A percentile compares a stretch with the other conserved stretches of the same genome.
phyloP scores from a whole-genome alignment of 2,797 vertebrate genomes.

The Gymnoscopelus braueri region DNA sequence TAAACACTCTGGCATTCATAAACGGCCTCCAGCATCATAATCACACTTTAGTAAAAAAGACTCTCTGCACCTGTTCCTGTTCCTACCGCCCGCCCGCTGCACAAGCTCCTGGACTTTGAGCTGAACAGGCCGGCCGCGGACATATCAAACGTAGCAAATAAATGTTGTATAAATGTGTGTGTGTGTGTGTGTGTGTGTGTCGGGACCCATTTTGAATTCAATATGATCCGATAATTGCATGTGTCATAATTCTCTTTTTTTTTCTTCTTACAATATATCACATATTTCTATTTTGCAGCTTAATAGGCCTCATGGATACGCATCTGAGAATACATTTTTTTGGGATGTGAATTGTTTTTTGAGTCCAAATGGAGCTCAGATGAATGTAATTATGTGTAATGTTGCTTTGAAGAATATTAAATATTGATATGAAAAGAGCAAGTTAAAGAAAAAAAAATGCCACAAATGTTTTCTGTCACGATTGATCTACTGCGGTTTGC shows the following conservation, averaged over 20 bases:
- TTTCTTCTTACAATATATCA: no score
- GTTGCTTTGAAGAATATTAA: conserved; percentile 17
- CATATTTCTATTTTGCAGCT: no score
- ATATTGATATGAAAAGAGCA: background rate
- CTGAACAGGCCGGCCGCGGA: no score
- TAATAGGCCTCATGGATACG: conserved; percentile 2
- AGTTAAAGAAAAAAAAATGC: conserved; percentile 3
- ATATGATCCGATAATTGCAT: no score
- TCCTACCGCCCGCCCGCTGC: no score
- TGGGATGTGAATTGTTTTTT: background rate
- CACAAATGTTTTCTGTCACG: conserved; percentile 2
- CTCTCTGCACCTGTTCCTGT: background rate
- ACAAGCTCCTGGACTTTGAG: no score
- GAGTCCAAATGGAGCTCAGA: conserved; percentile 9
- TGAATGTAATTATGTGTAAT: conserved; percentile 7
- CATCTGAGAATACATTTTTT: conserved; percentile 15
- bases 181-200: no score
- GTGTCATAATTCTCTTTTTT: no score
- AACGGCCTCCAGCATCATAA: conserved; percentile 60
- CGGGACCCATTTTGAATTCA: no score
- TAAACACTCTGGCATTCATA: conserved; percentile 65
- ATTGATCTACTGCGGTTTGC: conserved; percentile 15
- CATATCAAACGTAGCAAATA: no score
- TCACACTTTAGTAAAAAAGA: conserved; percentile 38
- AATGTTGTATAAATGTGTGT: no score